A percentile compares a stretch with the other conserved stretches of the same genome.
These are phyloP conservation scores for Dermatophagoides farinae DNA, from an alignment of 1,140 invertebrate species.

Conservation along the genomic window DNA sequence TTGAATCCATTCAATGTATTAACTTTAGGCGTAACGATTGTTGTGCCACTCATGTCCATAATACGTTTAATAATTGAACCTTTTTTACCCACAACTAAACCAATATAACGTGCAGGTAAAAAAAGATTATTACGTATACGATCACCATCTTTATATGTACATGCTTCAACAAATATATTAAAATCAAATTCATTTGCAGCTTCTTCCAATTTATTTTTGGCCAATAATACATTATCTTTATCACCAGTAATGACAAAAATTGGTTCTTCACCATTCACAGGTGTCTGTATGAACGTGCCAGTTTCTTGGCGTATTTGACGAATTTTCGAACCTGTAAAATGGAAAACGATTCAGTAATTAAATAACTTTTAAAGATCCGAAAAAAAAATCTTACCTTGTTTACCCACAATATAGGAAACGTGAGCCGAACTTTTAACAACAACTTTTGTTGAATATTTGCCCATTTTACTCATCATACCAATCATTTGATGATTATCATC, in stretches of 20 bases:
- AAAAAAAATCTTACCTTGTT: slow-evolving; percentile 1
- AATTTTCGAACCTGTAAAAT: background rate
- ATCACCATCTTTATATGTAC: background rate
- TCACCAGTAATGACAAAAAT: background rate
- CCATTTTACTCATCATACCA: too few relatives aligned
- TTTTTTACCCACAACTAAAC: slow-evolving; percentile 5
- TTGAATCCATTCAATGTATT: background rate
- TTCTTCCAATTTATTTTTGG: background rate
- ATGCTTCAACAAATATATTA: background rate
- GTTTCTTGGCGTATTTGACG: background rate
- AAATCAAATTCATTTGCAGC: background rate
- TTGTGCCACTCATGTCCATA: background rate
- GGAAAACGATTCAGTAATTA: background rate
- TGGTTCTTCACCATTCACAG: slow-evolving; percentile 8
- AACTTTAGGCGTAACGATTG: slow-evolving; percentile 5
- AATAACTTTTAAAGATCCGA: background rate
- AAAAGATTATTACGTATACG: background rate
- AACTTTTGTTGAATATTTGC: background rate
- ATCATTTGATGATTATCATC: too few relatives aligned
- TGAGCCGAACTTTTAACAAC: background rate
- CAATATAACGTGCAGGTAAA: slow-evolving; percentile 4
- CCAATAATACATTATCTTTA: background rate
- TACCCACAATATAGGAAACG: slow-evolving; percentile 8
- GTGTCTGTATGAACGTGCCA: background rate
- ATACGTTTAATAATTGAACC: slow-evolving; percentile 1